Evolutionary conservation across 2,888 invertebrate species (phyloP).

Genomic region (Sphinx pinastri): DNA sequence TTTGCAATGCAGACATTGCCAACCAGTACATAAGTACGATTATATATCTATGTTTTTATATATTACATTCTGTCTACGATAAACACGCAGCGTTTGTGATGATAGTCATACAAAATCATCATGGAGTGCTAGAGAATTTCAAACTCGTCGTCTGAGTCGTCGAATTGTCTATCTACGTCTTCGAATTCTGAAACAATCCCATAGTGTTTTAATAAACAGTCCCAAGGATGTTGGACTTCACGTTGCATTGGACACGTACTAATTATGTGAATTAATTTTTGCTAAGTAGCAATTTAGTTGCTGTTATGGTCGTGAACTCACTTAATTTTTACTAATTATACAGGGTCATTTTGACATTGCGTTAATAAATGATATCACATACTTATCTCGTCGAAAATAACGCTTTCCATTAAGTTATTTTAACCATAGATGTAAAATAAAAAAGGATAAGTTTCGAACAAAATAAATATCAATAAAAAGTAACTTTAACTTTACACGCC

Average conservation of each 20-base stretch:
- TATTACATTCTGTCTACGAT: slow-evolving; percentile 30
- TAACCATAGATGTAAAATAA: no score
- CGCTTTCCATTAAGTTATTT: no score
- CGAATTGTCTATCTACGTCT: slow-evolving; percentile 85
- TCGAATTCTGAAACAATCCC: slow-evolving; percentile 82
- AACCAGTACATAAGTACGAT: slow-evolving; percentile 21
- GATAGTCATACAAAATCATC: slow-evolving; percentile 44
- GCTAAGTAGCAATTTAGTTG: background rate
- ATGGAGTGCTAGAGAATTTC: slow-evolving; percentile 86
- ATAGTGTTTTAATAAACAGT: background rate
- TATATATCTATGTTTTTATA: slow-evolving; percentile 28
- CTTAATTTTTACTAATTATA: background rate
- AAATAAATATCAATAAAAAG: no score
- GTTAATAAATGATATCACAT: no score
- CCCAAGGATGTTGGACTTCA: background rate
- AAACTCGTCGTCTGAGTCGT: slow-evolving; percentile 92
- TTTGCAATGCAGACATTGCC: slow-evolving; percentile 1
- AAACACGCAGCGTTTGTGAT: slow-evolving; percentile 34
- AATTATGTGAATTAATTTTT: slow-evolving; percentile 1
- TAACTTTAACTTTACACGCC: no score
- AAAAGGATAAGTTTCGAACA: no score
- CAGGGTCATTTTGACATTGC: no score
- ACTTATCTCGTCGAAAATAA: no score
- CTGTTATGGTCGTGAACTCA: background rate
- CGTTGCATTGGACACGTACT: background rate